These are phyloP conservation scores for Schizopygopsis malacanthus DNA, from an alignment of 2,797 vertebrate genomes.

Conservation along the genomic window DNA sequence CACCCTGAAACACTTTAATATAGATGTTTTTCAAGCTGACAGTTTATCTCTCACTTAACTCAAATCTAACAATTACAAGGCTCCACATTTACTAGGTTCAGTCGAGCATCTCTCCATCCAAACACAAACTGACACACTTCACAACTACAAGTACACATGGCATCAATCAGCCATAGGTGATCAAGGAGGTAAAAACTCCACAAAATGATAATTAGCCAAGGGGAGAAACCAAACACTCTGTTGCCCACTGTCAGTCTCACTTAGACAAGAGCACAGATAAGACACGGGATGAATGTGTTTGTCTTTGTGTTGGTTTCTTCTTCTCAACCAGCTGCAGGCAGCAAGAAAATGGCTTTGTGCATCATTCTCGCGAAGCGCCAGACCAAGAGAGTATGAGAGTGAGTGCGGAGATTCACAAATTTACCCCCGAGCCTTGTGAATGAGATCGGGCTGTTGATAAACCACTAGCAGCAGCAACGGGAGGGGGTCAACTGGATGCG, in stretches of 20 bases:
- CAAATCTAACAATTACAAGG: neutral
- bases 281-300: slow-evolving; percentile 22
- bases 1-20: neutral
- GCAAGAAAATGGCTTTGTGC: slow-evolving; percentile 24
- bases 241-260: slow-evolving; percentile 52
- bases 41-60: neutral
- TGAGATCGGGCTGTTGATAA: slow-evolving; percentile 48
- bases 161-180: slow-evolving; percentile 14
- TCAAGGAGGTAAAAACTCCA: slow-evolving; percentile 37
- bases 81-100: neutral
- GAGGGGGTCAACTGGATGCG: slow-evolving; percentile 25
- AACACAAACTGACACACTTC: slow-evolving; percentile 14
- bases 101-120: neutral
- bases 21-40: neutral
- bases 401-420: slow-evolving; percentile 36
- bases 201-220: slow-evolving; percentile 43
- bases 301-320: slow-evolving; percentile 12
- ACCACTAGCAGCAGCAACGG: slow-evolving; percentile 11
- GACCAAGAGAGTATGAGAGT: slow-evolving; percentile 17
- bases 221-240: slow-evolving; percentile 50
- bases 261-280: slow-evolving; percentile 47
- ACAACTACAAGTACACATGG: neutral
- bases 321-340: slow-evolving; percentile 42
- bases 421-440: slow-evolving; percentile 46
- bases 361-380: slow-evolving; percentile 7